These are phyloP conservation scores for Dicyrtoma fusca DNA, from an alignment of 2,888 invertebrate genomes.

Conservation along the genomic window DNA sequence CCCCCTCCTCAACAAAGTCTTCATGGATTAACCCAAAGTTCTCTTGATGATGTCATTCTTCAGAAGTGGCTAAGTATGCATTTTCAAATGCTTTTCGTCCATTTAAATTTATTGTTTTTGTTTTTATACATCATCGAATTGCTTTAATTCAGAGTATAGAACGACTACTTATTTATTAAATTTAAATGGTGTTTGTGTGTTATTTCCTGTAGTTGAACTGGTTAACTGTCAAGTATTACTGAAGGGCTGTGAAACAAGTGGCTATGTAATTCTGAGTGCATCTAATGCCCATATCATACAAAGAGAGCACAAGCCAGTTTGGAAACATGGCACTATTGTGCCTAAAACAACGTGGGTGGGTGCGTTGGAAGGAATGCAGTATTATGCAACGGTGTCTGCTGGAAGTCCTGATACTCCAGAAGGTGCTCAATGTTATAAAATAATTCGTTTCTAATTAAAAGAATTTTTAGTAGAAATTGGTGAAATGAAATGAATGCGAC, in stretches of 20 bases:
- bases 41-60: constrained; percentile 86
- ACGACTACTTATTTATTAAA: no score
- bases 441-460: not conserved
- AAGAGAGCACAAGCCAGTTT: constrained; percentile 82
- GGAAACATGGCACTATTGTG: constrained; percentile 83
- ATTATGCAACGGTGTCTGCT: constrained; percentile 96
- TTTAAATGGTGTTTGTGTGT: no score
- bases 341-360: constrained; percentile 96
- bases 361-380: constrained; percentile 95
- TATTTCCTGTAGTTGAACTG: constrained; percentile 77
- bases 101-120: no score
- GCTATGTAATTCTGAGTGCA: constrained; percentile 95
- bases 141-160: no score
- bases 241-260: constrained; percentile 94
- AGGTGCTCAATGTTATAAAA: constrained; percentile 38
- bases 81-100: not conserved
- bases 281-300: constrained; percentile 94
- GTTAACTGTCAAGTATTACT: constrained; percentile 92
- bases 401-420: constrained; percentile 50
- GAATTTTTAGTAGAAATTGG: not conserved
- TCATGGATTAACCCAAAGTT: constrained; percentile 84
- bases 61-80: constrained; percentile 90
- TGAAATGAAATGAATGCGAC: no score
- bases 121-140: no score
- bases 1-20: constrained; percentile 75